Percentiles rank a stretch among this genome's conserved stretches.
phyloP scores from a whole-genome alignment of 2,888 invertebrate species.

The Oscheius sp. region DNA sequence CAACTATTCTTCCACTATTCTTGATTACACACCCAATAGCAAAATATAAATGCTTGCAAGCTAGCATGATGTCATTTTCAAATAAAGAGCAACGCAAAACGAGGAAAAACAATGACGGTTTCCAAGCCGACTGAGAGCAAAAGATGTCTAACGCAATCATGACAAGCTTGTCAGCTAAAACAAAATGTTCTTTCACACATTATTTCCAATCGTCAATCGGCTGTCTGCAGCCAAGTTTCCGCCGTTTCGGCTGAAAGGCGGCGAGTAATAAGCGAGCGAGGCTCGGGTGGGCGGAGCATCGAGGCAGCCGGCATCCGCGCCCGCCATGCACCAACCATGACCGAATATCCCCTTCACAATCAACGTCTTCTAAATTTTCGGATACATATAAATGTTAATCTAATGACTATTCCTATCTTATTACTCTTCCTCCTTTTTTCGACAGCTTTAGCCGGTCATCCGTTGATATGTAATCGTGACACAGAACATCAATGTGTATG shows the following conservation, averaged over 20 bases:
- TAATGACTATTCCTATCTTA: not conserved
- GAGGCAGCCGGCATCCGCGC: conserved; percentile 18
- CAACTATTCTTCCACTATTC: not conserved
- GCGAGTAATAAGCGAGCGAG: conserved; percentile 33
- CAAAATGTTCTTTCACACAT: conserved; percentile 21
- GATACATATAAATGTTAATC: not conserved
- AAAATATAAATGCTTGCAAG: not conserved
- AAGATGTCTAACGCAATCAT: too few relatives aligned
- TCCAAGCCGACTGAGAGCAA: too few relatives aligned
- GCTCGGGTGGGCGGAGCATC: conserved; percentile 27
- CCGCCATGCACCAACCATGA: conserved; percentile 33
- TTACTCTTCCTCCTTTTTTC: conserved; percentile 6
- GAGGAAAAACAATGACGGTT: too few relatives aligned
- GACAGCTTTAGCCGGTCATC: not conserved
- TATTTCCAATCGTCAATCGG: conserved; percentile 26
- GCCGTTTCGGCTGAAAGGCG: conserved; percentile 30
- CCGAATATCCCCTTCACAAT: conserved; percentile 19
- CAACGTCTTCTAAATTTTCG: conserved; percentile 6
- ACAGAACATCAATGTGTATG: conserved; percentile 66
- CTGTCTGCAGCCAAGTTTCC: conserved; percentile 23
- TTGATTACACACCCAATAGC: too few relatives aligned
- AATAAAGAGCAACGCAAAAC: too few relatives aligned
- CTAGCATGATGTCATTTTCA: too few relatives aligned
- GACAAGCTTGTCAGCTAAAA: conserved; percentile 12
- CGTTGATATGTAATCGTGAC: conserved; percentile 63